These are phyloP conservation scores for Trachelipus rathkii DNA, from an alignment of 1,140 invertebrate species.

Conservation along the genomic window DNA sequence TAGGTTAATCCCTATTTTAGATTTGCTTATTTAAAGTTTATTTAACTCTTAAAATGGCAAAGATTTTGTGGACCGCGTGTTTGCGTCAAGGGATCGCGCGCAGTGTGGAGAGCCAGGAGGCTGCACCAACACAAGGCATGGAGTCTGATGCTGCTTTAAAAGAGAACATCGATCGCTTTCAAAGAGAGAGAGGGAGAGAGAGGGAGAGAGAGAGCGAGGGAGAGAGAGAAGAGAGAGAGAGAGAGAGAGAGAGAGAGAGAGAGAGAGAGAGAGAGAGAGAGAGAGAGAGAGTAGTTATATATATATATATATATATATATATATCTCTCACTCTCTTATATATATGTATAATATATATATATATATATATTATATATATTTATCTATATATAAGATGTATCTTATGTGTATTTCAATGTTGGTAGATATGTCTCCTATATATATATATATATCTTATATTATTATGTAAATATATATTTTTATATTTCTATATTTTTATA, in stretches of 20 bases:
- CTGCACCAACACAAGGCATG: not conserved
- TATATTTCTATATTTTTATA: no score
- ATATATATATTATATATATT: not conserved
- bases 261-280: constrained; percentile 11
- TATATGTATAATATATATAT: not conserved
- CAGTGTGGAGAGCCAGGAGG: no score
- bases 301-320: not conserved
- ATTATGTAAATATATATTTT: not conserved
- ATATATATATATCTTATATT: not conserved
- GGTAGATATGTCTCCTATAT: not conserved
- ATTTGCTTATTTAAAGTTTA: no score
- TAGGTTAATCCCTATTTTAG: no score
- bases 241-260: constrained; percentile 8
- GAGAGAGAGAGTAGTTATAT: not conserved
- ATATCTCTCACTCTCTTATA: no score
- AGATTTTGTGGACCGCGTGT: no score
- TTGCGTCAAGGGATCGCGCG: no score
- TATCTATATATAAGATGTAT: not conserved
- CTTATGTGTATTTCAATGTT: not conserved
- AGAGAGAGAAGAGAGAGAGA: not conserved
- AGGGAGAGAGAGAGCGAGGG: not conserved
- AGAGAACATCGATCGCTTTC: not conserved
- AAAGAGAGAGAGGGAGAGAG: not conserved
- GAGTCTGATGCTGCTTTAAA: not conserved
- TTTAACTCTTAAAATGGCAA: no score